These are phyloP conservation scores for Lysandra bellargus DNA, from an alignment of 2,888 invertebrate genomes.

Conservation along the genomic window DNA sequence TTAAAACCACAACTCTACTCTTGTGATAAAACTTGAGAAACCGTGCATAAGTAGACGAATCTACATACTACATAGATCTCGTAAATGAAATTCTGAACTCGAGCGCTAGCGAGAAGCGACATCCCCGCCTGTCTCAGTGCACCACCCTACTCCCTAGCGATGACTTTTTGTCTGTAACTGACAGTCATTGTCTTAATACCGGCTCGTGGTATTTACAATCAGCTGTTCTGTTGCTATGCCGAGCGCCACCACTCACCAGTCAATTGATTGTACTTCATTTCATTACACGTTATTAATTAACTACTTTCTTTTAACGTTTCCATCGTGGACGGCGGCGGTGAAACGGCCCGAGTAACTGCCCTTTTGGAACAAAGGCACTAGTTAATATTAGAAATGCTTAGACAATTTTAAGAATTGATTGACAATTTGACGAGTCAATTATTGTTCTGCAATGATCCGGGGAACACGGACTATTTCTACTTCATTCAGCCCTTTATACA, in stretches of 20 bases:
- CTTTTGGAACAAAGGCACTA: neutral
- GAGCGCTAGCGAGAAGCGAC: neutral
- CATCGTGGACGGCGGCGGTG: neutral
- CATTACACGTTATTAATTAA: neutral
- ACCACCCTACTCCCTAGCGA: neutral
- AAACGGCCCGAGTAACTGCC: neutral
- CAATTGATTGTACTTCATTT: neutral
- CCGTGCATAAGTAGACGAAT: too few species aligned
- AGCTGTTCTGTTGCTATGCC: slow-evolving; percentile 1
- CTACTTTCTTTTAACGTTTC: neutral
- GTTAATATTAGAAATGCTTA: too few species aligned
- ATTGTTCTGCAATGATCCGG: too few species aligned
- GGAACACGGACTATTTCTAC: too few species aligned
- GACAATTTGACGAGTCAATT: neutral
- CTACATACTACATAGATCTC: too few species aligned
- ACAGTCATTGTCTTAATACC: slow-evolving; percentile 13
- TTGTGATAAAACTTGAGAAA: too few species aligned
- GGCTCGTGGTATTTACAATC: neutral
- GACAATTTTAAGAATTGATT: neutral
- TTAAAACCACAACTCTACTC: too few species aligned
- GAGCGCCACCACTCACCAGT: neutral
- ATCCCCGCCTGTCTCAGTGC: neutral
- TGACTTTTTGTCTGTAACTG: slow-evolving; percentile 2
- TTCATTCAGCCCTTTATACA: too few species aligned
- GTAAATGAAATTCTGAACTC: neutral